Evolutionary conservation across 2,113 vertebrate species (phyloP).

Genomic region (Daphoenositta chrysoptera): DNA sequence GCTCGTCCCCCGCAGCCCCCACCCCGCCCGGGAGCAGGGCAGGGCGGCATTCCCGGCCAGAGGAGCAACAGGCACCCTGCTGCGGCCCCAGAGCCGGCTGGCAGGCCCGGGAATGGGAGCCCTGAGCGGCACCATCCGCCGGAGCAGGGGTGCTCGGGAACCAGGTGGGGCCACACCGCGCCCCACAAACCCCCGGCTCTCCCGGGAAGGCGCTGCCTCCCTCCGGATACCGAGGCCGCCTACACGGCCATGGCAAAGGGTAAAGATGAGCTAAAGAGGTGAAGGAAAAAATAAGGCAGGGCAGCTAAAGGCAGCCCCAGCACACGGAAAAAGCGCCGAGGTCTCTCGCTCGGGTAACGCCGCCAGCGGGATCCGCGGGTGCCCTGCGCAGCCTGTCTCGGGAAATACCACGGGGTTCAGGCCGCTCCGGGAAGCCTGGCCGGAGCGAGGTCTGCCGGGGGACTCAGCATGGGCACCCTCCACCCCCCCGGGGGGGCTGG

Average conservation of each 20-base stretch:
- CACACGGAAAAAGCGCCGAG: background rate
- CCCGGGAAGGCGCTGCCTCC: background rate
- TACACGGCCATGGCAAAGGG: background rate
- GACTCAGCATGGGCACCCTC: background rate
- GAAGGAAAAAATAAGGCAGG: background rate
- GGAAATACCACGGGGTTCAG: too few species aligned
- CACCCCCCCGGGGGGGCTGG: background rate
- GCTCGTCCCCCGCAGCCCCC: too few species aligned
- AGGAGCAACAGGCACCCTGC: conserved; percentile 5
- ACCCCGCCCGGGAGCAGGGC: background rate
- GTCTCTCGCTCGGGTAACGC: background rate
- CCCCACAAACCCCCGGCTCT: background rate
- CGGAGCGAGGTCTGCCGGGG: background rate
- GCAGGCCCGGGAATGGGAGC: background rate
- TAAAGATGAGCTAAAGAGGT: background rate
- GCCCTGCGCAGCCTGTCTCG: background rate
- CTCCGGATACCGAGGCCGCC: background rate
- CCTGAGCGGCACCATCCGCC: background rate
- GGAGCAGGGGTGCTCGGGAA: background rate
- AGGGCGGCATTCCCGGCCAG: background rate
- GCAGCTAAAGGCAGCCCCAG: background rate
- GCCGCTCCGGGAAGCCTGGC: background rate
- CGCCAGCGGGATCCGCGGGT: too few species aligned
- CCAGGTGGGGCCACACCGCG: background rate
- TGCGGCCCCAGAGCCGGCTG: background rate